Conservation (phyloP, 2,888 invertebrate species). For the Aradus depressus region DNA sequence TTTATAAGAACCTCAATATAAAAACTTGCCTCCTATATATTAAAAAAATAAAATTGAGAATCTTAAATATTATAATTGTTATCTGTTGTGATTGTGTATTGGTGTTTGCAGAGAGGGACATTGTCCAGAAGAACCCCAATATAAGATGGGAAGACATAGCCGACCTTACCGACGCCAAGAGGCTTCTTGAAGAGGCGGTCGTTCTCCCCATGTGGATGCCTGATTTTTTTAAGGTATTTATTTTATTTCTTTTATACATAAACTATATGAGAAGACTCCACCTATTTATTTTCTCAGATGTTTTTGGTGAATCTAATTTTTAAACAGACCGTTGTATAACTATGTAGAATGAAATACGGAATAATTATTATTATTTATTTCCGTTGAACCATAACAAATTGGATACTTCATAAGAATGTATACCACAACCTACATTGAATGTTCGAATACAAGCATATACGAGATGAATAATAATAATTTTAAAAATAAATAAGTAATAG, state of each 20-base stretch:
- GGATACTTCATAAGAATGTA: too few relatives aligned
- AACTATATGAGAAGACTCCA: background rate
- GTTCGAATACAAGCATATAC: too few relatives aligned
- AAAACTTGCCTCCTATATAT: background rate
- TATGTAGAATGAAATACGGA: too few relatives aligned
- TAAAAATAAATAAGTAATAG: too few relatives aligned
- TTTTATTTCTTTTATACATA: background rate
- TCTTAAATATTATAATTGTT: background rate
- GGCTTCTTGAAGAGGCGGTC: conserved; percentile 90
- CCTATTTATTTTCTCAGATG: background rate
- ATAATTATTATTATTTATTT: too few relatives aligned
- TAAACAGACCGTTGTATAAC: background rate
- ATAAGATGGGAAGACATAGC: conserved; percentile 93
- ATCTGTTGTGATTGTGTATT: conserved; percentile 1
- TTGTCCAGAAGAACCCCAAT: conserved; percentile 92
- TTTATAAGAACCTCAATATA: background rate
- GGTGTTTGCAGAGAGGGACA: conserved; percentile 65
- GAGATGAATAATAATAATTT: too few relatives aligned
- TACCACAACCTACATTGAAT: too few relatives aligned
- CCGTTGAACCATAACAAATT: too few relatives aligned
- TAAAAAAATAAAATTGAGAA: background rate
- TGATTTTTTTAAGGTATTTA: conserved; percentile 82
- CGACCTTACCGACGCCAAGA: conserved; percentile 76
- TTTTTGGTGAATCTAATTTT: background rate
- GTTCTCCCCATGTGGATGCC: conserved; percentile 97